phyloP scores from a whole-genome alignment of 2,113 vertebrate genomes.

The Gopherus evgoodei region DNA sequence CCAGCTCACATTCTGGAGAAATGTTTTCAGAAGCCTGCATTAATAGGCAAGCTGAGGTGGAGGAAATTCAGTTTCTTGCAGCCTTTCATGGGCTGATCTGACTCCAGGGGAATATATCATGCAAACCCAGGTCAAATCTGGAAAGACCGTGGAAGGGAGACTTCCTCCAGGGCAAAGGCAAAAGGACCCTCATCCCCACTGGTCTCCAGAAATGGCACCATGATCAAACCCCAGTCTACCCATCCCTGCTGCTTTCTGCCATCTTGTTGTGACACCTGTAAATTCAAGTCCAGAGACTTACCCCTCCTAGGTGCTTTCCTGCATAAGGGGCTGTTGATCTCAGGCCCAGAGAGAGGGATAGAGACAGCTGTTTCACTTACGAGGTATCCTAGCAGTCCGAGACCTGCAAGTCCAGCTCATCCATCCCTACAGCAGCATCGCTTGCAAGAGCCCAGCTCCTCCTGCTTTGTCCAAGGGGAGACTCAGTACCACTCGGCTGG shows the following conservation, averaged over 20 bases:
- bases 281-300: no score
- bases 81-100: not conserved
- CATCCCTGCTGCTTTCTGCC: not conserved
- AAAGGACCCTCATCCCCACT: not conserved
- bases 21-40: conserved; percentile 13
- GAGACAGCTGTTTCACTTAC: not conserved
- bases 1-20: not conserved
- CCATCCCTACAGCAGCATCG: not conserved
- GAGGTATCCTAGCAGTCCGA: not conserved
- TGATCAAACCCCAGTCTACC: not conserved
- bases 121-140: not conserved
- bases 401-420: not conserved
- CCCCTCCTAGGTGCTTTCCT: not conserved
- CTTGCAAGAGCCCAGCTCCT: not conserved
- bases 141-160: not conserved
- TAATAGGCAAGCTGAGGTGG: not conserved
- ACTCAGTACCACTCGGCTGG: not conserved
- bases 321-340: not conserved
- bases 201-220: not conserved
- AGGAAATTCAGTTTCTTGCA: not conserved
- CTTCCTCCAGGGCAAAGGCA: not conserved
- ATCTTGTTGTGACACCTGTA: not conserved
- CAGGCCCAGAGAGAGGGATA: not conserved
- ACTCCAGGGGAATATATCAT: not conserved
- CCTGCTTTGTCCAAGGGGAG: not conserved